A percentile compares a stretch with the other conserved stretches of the same genome.
These are phyloP conservation scores for Oeneis ivallda DNA, from an alignment of 2,888 invertebrate species.

Conservation along the genomic window DNA sequence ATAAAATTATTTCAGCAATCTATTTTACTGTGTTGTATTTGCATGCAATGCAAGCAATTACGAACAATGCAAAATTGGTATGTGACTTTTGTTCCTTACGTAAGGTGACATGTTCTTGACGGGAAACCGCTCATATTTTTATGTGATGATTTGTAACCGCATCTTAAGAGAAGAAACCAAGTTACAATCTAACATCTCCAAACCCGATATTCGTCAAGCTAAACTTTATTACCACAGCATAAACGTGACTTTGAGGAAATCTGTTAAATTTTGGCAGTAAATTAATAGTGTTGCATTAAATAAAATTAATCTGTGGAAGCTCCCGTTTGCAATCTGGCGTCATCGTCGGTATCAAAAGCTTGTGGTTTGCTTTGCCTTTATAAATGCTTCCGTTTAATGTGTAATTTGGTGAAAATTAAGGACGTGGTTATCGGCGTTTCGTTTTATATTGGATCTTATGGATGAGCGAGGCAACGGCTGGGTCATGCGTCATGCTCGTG, in stretches of 20 bases:
- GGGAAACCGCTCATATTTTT: slow-evolving; percentile 27
- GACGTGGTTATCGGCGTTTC: slow-evolving; percentile 11
- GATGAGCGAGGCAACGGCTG: too few relatives aligned
- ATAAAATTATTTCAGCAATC: too few relatives aligned
- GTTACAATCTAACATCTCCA: not conserved
- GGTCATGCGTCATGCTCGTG: too few relatives aligned
- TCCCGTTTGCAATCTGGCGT: slow-evolving; percentile 56
- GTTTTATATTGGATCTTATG: slow-evolving; percentile 7
- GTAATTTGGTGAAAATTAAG: slow-evolving; percentile 27
- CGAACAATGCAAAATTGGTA: not conserved
- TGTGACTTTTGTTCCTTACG: not conserved
- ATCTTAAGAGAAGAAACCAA: slow-evolving; percentile 26
- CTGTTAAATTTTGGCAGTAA: not conserved
- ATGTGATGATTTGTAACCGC: slow-evolving; percentile 38
- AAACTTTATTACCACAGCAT: slow-evolving; percentile 15
- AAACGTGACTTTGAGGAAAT: slow-evolving; percentile 8
- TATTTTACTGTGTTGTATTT: too few relatives aligned
- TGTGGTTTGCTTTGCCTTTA: slow-evolving; percentile 42
- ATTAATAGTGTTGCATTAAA: slow-evolving; percentile 35
- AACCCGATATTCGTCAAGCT: not conserved
- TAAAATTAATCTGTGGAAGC: slow-evolving; percentile 46
- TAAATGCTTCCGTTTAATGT: slow-evolving; percentile 28
- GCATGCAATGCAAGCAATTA: too few relatives aligned
- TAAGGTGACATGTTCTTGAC: slow-evolving; percentile 20
- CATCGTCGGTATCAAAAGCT: slow-evolving; percentile 40